Evolutionary conservation across 2,888 invertebrate species (phyloP).

Genomic region (Drosophila nr. fundita): DNA sequence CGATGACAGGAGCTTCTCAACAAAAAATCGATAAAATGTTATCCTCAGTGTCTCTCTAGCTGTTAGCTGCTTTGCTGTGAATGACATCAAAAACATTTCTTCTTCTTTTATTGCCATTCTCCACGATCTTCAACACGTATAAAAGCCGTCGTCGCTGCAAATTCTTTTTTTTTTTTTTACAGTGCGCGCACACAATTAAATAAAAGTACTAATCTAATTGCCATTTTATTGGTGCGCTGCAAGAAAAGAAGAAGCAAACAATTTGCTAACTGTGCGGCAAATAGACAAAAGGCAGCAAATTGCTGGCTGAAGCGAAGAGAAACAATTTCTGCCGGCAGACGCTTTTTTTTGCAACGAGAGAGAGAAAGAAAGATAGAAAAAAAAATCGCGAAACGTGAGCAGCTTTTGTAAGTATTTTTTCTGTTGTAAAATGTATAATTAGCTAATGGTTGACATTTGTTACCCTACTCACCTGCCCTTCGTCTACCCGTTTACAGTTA

Average conservation of each 20-base stretch:
- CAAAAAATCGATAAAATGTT: slow-evolving; percentile 5
- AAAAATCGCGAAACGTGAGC: slow-evolving; percentile 48
- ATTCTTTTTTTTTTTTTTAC: slow-evolving; percentile 39
- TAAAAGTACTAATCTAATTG: slow-evolving; percentile 29
- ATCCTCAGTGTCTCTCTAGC: neutral
- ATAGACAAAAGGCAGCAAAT: neutral
- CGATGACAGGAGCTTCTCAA: neutral
- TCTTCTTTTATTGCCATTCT: slow-evolving; percentile 36
- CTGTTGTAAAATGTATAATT: slow-evolving; percentile 27
- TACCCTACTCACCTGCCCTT: neutral
- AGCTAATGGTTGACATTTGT: slow-evolving; percentile 1
- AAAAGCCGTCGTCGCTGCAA: slow-evolving; percentile 44
- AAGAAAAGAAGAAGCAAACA: neutral
- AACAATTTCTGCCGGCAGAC: slow-evolving; percentile 56
- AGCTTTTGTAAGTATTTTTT: slow-evolving; percentile 42
- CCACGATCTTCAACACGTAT: slow-evolving; percentile 20
- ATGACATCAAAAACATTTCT: slow-evolving; percentile 35
- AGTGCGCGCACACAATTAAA: slow-evolving; percentile 40
- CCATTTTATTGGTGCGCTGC: slow-evolving; percentile 3
- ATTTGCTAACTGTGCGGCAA: neutral
- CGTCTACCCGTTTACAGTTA: neutral
- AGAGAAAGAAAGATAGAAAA: slow-evolving; percentile 30
- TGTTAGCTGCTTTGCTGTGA: neutral
- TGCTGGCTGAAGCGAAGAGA: slow-evolving; percentile 1
- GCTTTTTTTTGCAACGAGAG: slow-evolving; percentile 51